Evolutionary conservation across 2,113 vertebrate genomes (phyloP), one percentile per base, ranked within the genome.

Genomic region (Haemorhous mexicanus): DNA sequence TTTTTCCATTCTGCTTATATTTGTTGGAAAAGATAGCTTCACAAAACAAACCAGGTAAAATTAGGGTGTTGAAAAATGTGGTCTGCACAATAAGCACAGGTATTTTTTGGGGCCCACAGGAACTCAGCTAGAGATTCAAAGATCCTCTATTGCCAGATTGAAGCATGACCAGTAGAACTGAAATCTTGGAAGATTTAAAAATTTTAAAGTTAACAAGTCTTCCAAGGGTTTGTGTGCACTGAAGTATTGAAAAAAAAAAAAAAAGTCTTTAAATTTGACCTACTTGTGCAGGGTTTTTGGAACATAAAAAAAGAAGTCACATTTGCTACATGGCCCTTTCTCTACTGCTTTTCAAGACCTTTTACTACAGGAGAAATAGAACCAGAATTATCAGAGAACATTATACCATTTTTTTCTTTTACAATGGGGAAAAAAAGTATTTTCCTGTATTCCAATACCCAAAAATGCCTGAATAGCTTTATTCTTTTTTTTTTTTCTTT

Each of bases 381-480:
- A 20, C 2, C 13, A 74, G n/a, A 68, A 32, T 68, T 84, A 78
- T 67, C 19, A 32, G 62, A 58, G 9, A 53, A 61, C 85, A 53
- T 4, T 0, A 47, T 0, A 1, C 2, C 1, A 0, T 37, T 49
- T 56, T 77, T 87, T 84, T 41, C 1, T 43, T 83, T 83, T 52
- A 32, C 6, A 80, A 2, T 28, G 8, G 3, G 28, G 7, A 32
- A 77, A 63, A 10, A 50, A 59, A 35, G 0, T 35, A 41, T 75
- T 50, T 75, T 81, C 13, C 9, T 72, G 2, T 41, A 64, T 80
- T 81, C 16, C n/a, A 72, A 59, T 67, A 21, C 12, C 6, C 47
- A n/a, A 81, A 79, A 74, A 58, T 28, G n/a, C 5, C 33, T 55
- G 41, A 16, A 50, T 32, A 46, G 4, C 2, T 77, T 81, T 53